Conservation (phyloP, 2,797 vertebrate genomes). For the Antennarius maculatus region DNA sequence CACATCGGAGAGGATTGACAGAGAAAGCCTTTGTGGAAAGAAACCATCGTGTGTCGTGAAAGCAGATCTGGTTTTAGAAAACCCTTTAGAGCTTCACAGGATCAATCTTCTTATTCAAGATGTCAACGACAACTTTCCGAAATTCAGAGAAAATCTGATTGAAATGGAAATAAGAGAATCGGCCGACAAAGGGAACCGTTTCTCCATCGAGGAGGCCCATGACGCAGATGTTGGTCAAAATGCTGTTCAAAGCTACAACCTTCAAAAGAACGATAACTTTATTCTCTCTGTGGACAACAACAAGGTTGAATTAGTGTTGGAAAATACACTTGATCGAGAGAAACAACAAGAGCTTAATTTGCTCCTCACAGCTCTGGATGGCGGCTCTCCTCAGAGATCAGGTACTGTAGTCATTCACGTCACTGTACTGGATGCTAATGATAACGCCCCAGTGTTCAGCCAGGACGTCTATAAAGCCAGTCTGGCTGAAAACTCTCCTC, state of each 20-base stretch:
- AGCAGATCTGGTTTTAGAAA: constrained; percentile 76
- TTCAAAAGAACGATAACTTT: constrained; percentile 50
- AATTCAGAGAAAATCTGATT: constrained; percentile 60
- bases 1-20: constrained; percentile 69
- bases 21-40: constrained; percentile 76
- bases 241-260: constrained; percentile 54
- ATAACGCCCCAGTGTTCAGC: constrained; percentile 78
- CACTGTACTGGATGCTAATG: constrained; percentile 77
- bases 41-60: constrained; percentile 62
- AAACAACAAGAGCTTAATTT: constrained; percentile 27
- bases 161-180: constrained; percentile 72
- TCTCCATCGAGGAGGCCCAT: constrained; percentile 74
- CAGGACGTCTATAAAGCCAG: constrained; percentile 72
- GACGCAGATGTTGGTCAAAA: constrained; percentile 79
- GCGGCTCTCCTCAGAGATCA: constrained; percentile 63
- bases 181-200: constrained; percentile 54
- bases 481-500: constrained; percentile 71
- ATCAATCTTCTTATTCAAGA: constrained; percentile 75
- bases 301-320: constrained; percentile 34
- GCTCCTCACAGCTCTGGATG: constrained; percentile 57
- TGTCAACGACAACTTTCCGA: constrained; percentile 79
- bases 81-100: constrained; percentile 77
- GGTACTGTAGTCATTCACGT: constrained; percentile 58
- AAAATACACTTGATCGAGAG: constrained; percentile 52
- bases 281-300: constrained; percentile 28